These are phyloP conservation scores for Apotomis turbidana DNA, from an alignment of 2,888 invertebrate genomes.

Conservation along the genomic window DNA sequence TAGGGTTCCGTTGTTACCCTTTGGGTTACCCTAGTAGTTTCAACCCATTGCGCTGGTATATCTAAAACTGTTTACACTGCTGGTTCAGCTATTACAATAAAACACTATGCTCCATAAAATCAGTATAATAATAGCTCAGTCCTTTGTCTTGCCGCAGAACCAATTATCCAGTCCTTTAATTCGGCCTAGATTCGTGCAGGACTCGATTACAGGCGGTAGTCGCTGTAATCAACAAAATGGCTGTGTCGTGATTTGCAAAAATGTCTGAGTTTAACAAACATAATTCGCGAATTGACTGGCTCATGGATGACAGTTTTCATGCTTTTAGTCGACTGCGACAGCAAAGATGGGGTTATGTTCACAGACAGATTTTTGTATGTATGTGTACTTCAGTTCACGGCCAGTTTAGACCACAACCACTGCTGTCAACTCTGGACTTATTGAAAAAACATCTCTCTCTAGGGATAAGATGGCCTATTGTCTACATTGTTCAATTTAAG, in stretches of 20 bases:
- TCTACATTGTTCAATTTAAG: too few relatives aligned
- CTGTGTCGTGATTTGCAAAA: slow-evolving; percentile 41
- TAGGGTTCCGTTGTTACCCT: too few relatives aligned
- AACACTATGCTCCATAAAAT: slow-evolving; percentile 28
- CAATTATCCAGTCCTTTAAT: slow-evolving; percentile 35
- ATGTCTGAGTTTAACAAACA: slow-evolving; percentile 5
- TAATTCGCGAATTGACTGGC: slow-evolving; percentile 4
- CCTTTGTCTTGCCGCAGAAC: slow-evolving; percentile 29
- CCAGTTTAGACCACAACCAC: too few relatives aligned
- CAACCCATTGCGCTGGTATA: neutral
- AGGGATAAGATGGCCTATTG: too few relatives aligned
- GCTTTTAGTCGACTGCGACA: too few relatives aligned
- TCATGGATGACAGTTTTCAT: neutral
- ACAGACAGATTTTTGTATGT: too few relatives aligned
- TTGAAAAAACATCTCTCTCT: too few relatives aligned
- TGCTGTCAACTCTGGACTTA: too few relatives aligned
- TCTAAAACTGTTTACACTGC: neutral
- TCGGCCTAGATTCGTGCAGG: slow-evolving; percentile 39
- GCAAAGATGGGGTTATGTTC: too few relatives aligned
- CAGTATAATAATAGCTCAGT: slow-evolving; percentile 19
- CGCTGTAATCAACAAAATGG: slow-evolving; percentile 35
- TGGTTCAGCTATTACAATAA: slow-evolving; percentile 1
- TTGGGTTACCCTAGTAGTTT: too few relatives aligned
- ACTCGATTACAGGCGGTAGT: slow-evolving; percentile 32
- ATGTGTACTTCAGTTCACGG: too few relatives aligned